Base-by-base conservation (phyloP, 2,888 invertebrate species). In the Sphaeridia pumilis region DNA sequence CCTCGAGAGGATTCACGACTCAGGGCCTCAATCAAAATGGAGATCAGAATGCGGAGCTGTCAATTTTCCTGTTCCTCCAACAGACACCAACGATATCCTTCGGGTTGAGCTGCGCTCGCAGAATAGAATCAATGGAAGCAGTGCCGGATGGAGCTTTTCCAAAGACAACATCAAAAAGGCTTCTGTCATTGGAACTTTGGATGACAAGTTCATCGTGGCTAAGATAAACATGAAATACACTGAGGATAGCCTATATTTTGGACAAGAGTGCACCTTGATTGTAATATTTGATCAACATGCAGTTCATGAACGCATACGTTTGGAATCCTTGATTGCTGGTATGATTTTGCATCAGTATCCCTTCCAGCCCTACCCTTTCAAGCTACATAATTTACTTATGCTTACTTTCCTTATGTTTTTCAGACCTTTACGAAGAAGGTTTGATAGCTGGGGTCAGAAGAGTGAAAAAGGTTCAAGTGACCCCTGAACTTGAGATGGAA, bases 201-300 rank as follows among this genome's bases (percentile, higher is more conserved):
- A 88, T 69, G 72, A 72, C 28, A 86, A 84, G 70, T 83, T 83
- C 64, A 82, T 85, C 61, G 75, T 76, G 22, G 74, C 76, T n/a
- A 67, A 71, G 51, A 66, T 69, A 38, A 17, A 17, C 4, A 5
- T 17, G 5, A 5, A 38, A 1, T 27, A 2, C 5, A 48, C 49
- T 1, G 24, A 47, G 24, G 14, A 25, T 21, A 35, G 7, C 14
- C n/a, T 12, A 61, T 68, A 28, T 68, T 70, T 72, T 59, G 69
- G 70, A 46, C 69, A 72, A 58, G 70, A 75, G 60, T n/a, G n/a
- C n/a, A n/a, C n/a, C n/a, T 70, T 76, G 52, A 67, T 87, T 21
- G 73, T 83, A 28, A 66, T 84, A 28, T 82, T 89, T 69, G 90
- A 90, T 72, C 90, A 89, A 70, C 90, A 90, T 72, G 89, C 89